These are phyloP conservation scores for Rhabdomys pumilio DNA, from an alignment of 2,797 vertebrate species.

Conservation along the genomic window DNA sequence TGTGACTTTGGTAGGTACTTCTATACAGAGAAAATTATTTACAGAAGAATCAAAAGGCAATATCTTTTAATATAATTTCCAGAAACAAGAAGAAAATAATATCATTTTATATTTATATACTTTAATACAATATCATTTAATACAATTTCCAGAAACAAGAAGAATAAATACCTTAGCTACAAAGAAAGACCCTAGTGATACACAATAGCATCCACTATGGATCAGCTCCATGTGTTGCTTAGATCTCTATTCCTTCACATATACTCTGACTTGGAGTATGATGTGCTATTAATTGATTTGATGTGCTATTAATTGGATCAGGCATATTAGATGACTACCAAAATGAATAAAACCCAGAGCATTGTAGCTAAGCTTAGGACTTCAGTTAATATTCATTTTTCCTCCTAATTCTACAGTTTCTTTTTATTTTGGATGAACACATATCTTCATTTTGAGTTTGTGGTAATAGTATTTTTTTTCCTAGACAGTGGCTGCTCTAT, in stretches of 20 bases:
- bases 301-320: background rate
- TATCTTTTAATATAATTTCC: background rate
- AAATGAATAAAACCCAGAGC: background rate
- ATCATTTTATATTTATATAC: too few relatives aligned
- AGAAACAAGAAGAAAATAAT: background rate
- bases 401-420: background rate
- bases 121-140: background rate
- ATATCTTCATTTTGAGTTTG: background rate
- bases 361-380: background rate
- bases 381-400: background rate
- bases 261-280: background rate
- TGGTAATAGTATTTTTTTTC: background rate
- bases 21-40: background rate
- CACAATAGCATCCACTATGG: background rate
- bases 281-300: background rate
- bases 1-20: background rate
- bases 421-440: background rate
- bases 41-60: background rate
- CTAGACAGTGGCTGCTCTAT: background rate
- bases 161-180: background rate
- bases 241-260: background rate
- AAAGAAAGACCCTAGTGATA: background rate
- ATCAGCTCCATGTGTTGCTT: background rate
- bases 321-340: background rate
- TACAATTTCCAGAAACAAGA: background rate